Evolutionary conservation across 2,888 invertebrate genomes (phyloP), one percentile per base, ranked within the genome.

Genomic region (Netelia inedita): DNA sequence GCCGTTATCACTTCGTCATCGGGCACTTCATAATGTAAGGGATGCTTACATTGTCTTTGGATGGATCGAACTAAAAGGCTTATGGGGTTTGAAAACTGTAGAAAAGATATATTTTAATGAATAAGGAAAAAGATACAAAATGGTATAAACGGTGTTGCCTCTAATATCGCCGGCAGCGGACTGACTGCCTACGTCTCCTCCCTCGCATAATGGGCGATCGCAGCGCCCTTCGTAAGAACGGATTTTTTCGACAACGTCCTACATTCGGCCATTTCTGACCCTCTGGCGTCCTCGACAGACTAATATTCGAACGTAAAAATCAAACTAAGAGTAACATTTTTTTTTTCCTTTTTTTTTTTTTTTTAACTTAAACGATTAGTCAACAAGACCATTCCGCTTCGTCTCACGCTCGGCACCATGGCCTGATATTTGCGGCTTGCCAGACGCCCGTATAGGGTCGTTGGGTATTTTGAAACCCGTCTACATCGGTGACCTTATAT

Each of bases 401-500:
- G 11, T 50, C 11, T 53, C 53, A 53, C 53, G n/a, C 53, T 21
- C 10, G 57, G 21, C 14, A 1, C 79, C 72, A 79, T 1, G 21
- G 72, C n/a, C 66, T 1, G 16, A 80, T 80, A 46, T 80, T 80
- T 19, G 65, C 66, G 0, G 80, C 68, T 43, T 81, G 74, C 75
- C 81, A 81, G 14, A 69, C 35, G 8, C 75, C 75, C 6, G 6
- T 69, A n/a, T 81, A 59, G 5, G 75, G 75, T 14, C 69, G 68
- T 8, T 81, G 75, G 46, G 75, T 75, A 21, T 69, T 81, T 41
- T 75, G 61, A 8, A 75, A 68, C 10, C 75, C 69, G 1, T 72
- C 57, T 68, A 75, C 69, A 43, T 69, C 75, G 1, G 68, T 69
- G 6, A 75, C 35, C 11, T 23, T 11, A 57, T 81, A 81, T 69